Percentiles rank a stretch among this genome's conserved stretches.
Evolutionary conservation across 1,140 invertebrate species (phyloP).

Genomic region (Aleiodes sp.): DNA sequence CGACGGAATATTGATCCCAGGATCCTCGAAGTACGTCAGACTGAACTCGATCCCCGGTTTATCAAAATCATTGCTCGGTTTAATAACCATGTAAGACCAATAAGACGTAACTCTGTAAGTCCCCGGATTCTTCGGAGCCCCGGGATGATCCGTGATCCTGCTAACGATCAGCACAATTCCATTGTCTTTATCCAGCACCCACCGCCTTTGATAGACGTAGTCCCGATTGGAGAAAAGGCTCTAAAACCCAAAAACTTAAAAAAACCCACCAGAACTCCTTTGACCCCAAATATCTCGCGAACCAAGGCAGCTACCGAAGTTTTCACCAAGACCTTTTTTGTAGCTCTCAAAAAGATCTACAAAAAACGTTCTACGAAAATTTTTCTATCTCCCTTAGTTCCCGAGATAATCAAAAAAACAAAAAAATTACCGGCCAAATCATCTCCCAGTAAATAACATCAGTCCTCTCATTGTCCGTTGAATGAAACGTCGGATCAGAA

Average conservation of each 20-base stretch:
- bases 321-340: no score
- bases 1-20: conserved; percentile 76
- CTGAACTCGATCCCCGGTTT: conserved; percentile 84
- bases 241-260: conserved; percentile 58
- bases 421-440: conserved; percentile 76
- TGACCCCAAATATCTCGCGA: no score
- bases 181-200: conserved; percentile 68
- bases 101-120: conserved; percentile 79
- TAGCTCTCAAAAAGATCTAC: no score
- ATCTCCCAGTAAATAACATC: conserved; percentile 90
- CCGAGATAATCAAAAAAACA: not conserved
- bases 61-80: conserved; percentile 71
- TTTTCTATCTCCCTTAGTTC: not conserved
- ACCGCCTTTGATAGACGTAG: conserved; percentile 84
- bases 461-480: conserved; percentile 63
- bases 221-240: conserved; percentile 85
- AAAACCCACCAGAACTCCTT: not conserved
- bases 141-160: conserved; percentile 71
- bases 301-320: not conserved
- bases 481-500: conserved; percentile 67
- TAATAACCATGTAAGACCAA: conserved; percentile 88
- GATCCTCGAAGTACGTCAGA: conserved; percentile 89
- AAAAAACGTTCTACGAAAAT: not conserved
- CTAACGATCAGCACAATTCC: conserved; percentile 72
- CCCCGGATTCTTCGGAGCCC: conserved; percentile 67